These are phyloP conservation scores for Bradypodion pumilum DNA, from an alignment of 2,797 vertebrate genomes.

Conservation along the genomic window DNA sequence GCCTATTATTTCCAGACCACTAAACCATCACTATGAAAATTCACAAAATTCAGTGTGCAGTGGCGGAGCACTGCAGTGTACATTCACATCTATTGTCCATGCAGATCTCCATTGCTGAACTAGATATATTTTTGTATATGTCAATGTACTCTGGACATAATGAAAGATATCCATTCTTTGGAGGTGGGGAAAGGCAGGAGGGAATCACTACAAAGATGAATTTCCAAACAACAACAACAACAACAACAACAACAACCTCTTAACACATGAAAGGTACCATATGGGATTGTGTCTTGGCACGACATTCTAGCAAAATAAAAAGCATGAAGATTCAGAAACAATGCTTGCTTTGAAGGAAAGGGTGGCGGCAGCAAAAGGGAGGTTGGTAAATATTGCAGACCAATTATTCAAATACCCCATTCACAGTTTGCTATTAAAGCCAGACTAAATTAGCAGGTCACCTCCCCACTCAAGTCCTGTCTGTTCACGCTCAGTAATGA, in stretches of 20 bases:
- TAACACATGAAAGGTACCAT: slow-evolving; percentile 18
- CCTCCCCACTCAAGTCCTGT: slow-evolving; percentile 74
- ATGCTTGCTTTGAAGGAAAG: slow-evolving; percentile 54
- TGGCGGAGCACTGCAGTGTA: background rate
- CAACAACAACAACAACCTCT: background rate
- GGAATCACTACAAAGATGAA: slow-evolving; percentile 23
- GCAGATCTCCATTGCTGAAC: background rate
- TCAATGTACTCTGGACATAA: background rate
- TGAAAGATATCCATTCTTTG: slow-evolving; percentile 31
- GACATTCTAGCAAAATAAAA: slow-evolving; percentile 49
- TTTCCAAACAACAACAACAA: background rate
- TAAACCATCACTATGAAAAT: too few relatives aligned
- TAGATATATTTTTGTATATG: background rate
- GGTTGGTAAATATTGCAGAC: slow-evolving; percentile 71
- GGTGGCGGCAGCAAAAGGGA: slow-evolving; percentile 45
- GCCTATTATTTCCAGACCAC: too few relatives aligned
- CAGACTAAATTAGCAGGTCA: slow-evolving; percentile 75
- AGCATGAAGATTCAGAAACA: slow-evolving; percentile 63
- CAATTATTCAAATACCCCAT: slow-evolving; percentile 72
- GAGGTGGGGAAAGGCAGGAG: background rate
- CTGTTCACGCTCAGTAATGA: slow-evolving; percentile 77
- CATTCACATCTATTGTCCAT: background rate
- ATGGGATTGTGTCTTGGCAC: slow-evolving; percentile 22
- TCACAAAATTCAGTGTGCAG: background rate
- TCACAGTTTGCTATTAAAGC: slow-evolving; percentile 68